Evolutionary conservation across 1,140 invertebrate species (phyloP).

Genomic region (Ctenoplectra terminalis): DNA sequence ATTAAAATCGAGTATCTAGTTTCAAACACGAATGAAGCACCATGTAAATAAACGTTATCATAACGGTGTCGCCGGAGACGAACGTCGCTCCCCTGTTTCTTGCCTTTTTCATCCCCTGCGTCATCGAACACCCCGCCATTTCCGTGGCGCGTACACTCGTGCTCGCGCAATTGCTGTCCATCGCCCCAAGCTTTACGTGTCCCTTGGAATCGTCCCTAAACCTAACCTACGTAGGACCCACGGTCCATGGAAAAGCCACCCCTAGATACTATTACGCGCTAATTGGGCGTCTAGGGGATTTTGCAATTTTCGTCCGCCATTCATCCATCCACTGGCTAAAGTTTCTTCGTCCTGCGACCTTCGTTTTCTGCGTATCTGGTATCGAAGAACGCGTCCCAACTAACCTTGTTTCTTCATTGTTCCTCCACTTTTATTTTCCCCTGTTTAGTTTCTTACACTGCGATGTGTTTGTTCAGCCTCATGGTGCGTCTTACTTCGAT

Average conservation of each 20-base stretch:
- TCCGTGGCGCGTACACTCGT: conserved; percentile 21
- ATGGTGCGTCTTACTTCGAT: too few species aligned
- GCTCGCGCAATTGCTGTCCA: conserved; percentile 33
- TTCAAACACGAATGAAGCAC: neutral
- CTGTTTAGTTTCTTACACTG: neutral
- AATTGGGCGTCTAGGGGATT: conserved; percentile 67
- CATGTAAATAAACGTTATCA: conserved; percentile 28
- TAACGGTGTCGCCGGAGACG: conserved; percentile 1
- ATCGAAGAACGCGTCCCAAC: neutral
- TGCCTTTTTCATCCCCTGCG: neutral
- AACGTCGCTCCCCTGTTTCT: neutral
- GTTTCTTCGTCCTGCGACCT: neutral
- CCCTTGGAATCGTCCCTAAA: neutral
- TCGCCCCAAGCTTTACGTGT: neutral
- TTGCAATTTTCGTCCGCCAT: conserved; percentile 54
- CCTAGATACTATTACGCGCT: conserved; percentile 62
- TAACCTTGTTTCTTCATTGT: neutral
- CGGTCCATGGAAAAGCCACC: neutral
- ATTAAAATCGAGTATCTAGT: neutral
- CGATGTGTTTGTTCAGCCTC: neutral
- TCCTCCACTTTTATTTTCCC: neutral
- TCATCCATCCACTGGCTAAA: neutral
- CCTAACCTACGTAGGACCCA: neutral
- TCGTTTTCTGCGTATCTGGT: conserved; percentile 6
- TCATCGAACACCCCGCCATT: conserved; percentile 8